These are phyloP conservation scores for Saturnia pavonia DNA, from an alignment of 2,888 invertebrate species.

Conservation along the genomic window DNA sequence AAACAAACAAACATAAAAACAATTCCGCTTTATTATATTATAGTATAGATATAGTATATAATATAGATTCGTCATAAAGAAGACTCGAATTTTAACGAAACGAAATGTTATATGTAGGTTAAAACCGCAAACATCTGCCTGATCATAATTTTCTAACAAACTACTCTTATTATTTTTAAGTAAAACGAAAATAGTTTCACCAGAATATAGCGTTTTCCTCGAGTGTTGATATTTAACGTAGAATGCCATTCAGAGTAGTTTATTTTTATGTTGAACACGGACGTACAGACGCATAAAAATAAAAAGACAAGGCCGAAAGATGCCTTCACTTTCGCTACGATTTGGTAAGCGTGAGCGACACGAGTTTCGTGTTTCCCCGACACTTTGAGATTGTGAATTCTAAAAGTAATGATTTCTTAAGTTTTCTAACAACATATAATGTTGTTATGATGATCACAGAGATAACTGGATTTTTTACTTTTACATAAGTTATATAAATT, in stretches of 20 bases:
- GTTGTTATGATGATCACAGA: neutral
- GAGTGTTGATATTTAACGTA: constrained; percentile 20
- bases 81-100: neutral
- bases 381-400: constrained; percentile 42
- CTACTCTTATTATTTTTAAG: neutral
- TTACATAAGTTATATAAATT: neutral
- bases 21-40: too few relatives aligned
- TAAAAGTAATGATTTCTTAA: constrained; percentile 43
- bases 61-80: too few relatives aligned
- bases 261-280: constrained; percentile 29
- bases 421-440: neutral
- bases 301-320: constrained; percentile 62
- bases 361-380: constrained; percentile 41
- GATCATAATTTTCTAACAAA: neutral
- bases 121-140: neutral
- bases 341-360: constrained; percentile 50
- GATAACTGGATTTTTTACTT: constrained; percentile 15
- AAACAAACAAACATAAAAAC: too few relatives aligned
- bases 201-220: neutral
- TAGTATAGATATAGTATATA: too few relatives aligned
- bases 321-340: constrained; percentile 68
- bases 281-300: constrained; percentile 28
- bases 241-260: constrained; percentile 20
- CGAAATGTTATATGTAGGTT: neutral
- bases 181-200: neutral